These are phyloP conservation scores for Mactromeris polynyma DNA, from an alignment of 2,888 invertebrate species.

Conservation along the genomic window DNA sequence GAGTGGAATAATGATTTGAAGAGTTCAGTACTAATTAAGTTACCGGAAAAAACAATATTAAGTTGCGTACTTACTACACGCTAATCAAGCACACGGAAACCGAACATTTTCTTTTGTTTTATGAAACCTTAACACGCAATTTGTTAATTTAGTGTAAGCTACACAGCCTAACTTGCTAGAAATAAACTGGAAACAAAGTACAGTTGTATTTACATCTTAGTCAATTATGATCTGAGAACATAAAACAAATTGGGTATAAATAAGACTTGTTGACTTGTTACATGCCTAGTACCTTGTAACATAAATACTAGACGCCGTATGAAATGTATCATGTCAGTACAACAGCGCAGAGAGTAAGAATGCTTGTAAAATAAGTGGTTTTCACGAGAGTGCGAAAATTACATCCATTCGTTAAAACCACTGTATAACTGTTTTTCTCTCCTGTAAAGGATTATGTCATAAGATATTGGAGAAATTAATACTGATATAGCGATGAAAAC, in stretches of 20 bases:
- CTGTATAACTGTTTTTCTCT: neutral
- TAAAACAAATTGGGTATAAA: neutral
- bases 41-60: neutral
- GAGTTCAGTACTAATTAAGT: neutral
- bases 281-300: neutral
- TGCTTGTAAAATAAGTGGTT: neutral
- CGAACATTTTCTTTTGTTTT: neutral
- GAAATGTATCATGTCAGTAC: too few species aligned
- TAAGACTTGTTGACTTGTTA: neutral
- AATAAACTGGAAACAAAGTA: neutral
- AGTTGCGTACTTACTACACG: neutral
- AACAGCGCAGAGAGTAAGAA: too few species aligned
- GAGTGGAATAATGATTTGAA: neutral
- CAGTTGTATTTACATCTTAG: neutral
- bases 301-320: too few species aligned
- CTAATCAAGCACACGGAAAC: neutral
- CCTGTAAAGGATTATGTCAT: conserved; percentile 6
- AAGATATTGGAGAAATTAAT: neutral
- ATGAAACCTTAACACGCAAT: conserved; percentile 19
- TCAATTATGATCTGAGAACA: neutral
- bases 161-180: neutral
- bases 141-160: neutral
- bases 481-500: conserved; percentile 1
- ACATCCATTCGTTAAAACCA: neutral
- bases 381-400: neutral